Conservation (phyloP, 2,113 vertebrate species). For the Catharus minimus region DNA sequence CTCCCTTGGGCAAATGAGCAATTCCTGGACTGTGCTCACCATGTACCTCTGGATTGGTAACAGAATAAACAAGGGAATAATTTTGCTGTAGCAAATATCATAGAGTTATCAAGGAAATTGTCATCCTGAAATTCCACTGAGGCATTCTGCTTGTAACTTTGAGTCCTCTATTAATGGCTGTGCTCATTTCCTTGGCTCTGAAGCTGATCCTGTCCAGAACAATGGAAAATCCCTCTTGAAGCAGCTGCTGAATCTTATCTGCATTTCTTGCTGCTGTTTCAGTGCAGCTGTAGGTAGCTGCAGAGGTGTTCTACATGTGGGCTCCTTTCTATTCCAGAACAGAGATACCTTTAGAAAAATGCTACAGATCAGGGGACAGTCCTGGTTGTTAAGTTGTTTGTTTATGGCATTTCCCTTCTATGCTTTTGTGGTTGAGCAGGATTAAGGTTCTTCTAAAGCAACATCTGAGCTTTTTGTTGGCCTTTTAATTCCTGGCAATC, state of each 20-base stretch:
- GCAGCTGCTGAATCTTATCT: neutral
- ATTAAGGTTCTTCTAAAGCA: neutral
- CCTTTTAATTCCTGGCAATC: neutral
- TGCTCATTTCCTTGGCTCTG: neutral
- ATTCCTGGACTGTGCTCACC: neutral
- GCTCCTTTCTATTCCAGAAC: neutral
- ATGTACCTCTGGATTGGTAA: fast-evolving
- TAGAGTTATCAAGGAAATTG: neutral
- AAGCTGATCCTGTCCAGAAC: neutral
- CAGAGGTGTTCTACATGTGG: neutral
- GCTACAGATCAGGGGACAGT: neutral
- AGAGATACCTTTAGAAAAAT: neutral
- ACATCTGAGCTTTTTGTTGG: neutral
- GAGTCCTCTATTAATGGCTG: neutral
- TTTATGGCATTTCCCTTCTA: neutral
- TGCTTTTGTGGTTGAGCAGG: neutral
- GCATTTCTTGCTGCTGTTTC: neutral
- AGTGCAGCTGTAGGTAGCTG: neutral
- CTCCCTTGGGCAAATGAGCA: neutral
- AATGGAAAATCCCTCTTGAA: neutral
- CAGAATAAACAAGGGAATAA: neutral
- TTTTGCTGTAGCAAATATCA: neutral
- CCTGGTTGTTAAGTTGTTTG: neutral
- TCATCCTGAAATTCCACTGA: neutral
- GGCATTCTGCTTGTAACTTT: neutral